phyloP scores from a whole-genome alignment of 2,888 invertebrate species.

The Pantelozetes paolii region DNA sequence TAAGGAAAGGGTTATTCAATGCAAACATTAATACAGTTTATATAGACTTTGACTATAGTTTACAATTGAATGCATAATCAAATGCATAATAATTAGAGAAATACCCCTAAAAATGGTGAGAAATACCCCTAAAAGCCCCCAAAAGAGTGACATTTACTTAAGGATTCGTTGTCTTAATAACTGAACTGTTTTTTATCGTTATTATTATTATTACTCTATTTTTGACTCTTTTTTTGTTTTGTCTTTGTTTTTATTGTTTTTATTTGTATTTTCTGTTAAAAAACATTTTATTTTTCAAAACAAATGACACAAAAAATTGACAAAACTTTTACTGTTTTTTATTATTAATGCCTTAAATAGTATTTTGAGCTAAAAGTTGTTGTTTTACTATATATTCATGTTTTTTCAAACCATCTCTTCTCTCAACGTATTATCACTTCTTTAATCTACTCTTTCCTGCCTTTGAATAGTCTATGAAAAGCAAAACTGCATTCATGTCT shows the following conservation, averaged over 20 bases:
- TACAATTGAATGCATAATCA: constrained; percentile 1
- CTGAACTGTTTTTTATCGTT: constrained; percentile 31
- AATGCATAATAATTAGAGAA: constrained; percentile 8
- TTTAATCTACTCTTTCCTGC: constrained; percentile 9
- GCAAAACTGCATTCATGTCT: background rate
- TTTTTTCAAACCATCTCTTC: constrained; percentile 13
- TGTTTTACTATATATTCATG: background rate
- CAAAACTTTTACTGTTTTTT: constrained; percentile 23
- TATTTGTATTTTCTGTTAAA: constrained; percentile 25
- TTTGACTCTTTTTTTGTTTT: background rate
- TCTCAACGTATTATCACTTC: constrained; percentile 14
- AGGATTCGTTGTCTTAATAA: constrained; percentile 14
- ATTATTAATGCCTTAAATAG: constrained; percentile 13
- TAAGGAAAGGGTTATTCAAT: constrained; percentile 22
- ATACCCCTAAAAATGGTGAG: background rate
- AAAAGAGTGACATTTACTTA: constrained; percentile 31
- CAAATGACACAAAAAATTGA: background rate
- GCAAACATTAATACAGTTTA: background rate
- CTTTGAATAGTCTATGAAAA: background rate
- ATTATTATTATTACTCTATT: background rate
- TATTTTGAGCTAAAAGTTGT: constrained; percentile 22
- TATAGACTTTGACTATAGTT: background rate
- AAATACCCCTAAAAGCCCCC: background rate
- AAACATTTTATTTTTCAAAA: constrained; percentile 16
- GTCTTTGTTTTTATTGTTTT: constrained; percentile 19